Percentiles rank a stretch among this genome's conserved stretches.
Evolutionary conservation across 2,113 vertebrate genomes (phyloP).

Genomic region (Spilogale gracilis): DNA sequence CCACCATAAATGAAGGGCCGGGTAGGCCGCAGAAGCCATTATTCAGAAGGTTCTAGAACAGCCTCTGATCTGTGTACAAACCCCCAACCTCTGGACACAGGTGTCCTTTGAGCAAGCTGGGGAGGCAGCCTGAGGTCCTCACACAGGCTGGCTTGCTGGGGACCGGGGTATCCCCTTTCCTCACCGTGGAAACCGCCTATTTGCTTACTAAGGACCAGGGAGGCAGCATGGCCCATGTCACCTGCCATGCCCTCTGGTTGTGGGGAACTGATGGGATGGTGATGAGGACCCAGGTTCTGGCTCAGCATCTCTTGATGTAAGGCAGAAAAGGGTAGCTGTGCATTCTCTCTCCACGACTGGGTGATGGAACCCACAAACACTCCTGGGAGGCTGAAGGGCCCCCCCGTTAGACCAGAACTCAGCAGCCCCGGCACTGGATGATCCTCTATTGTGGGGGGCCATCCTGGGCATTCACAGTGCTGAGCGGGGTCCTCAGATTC

Average conservation of each 20-base stretch:
- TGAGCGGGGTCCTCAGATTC: neutral
- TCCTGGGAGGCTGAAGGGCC: neutral
- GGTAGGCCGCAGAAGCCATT: neutral
- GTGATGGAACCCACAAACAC: neutral
- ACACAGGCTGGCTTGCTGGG: neutral
- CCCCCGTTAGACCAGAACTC: neutral
- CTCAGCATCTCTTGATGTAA: too few species aligned
- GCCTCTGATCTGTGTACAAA: neutral
- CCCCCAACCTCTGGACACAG: neutral
- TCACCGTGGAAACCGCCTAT: neutral
- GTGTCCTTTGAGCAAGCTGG: neutral
- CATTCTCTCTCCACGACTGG: too few species aligned
- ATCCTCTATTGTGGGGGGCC: neutral
- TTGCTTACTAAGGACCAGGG: neutral
- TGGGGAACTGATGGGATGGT: neutral
- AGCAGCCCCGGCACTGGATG: accelerated
- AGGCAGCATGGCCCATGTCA: neutral
- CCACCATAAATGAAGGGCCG: neutral
- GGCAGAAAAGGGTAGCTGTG: too few species aligned
- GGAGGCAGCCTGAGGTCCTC: neutral
- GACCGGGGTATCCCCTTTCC: neutral
- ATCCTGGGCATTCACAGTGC: neutral
- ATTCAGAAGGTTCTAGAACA: neutral
- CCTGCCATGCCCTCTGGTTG: accelerated
- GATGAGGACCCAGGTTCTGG: neutral